Base-by-base conservation (phyloP, 1,140 invertebrate genomes). In the Colletes gigas region DNA sequence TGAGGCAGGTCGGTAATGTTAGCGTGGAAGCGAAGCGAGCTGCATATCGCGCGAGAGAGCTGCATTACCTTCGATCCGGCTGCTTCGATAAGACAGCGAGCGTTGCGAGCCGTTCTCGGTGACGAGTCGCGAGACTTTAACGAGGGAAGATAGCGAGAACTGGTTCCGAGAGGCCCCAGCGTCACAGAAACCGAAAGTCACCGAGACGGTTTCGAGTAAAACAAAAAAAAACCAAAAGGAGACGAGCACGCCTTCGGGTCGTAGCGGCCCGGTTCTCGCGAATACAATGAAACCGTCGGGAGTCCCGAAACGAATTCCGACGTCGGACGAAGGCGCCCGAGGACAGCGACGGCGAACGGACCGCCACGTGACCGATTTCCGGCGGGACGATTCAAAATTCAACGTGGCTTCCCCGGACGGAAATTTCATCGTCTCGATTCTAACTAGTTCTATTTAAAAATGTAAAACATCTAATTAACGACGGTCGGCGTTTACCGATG, bases 1-100 rank as follows among this genome's bases (percentile, higher is more conserved):
- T 91, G 86, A 91, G 89, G 88, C 88, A 91, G 90, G 90, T 91
- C 90, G 90, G 90, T 87, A 88, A 89, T 81, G 84, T 84, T 83
- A 87, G 75, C 50, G 30, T 78, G 73, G 67, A 74, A 81, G 66
- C 68, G 41, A 41, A 54, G 47, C 21, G 55, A 63, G 54, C 19
- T 71, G 66, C 74, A 69, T 90, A 81, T 87, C 86, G 82, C 72
- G 81, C 60, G 70, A 78, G 70, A 78, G 76, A 89, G 76, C 83
- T 84, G 88, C 84, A 83, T 89, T 87, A 85, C 81, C 88, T 90
- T 88, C 90, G 84, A 89, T 89, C 81, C 83, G 75, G 65, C 63
- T 60, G 78, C 77, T 76, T 82, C 81, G 84, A 90, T 89, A 88
- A 81, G 73, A 80, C 80, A 73, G 83, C 41, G 44, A 78, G 73